phyloP scores from a whole-genome alignment of 2,113 vertebrate genomes.

The Cephalopholis sonnerati region DNA sequence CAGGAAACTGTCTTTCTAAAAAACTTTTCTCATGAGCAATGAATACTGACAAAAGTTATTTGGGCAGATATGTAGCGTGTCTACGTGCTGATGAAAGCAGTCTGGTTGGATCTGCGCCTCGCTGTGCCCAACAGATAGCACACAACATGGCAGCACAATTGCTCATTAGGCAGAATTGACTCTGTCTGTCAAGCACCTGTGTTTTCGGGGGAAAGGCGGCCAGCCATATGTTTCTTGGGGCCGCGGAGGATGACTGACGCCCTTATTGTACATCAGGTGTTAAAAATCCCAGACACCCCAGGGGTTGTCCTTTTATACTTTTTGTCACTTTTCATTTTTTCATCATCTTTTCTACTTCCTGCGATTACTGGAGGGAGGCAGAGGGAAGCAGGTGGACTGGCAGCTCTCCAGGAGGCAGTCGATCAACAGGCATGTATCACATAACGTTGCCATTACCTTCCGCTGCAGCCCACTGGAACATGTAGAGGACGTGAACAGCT shows the following conservation, averaged over 20 bases:
- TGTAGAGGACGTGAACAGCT: conserved; percentile 65
- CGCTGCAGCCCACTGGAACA: conserved; percentile 65
- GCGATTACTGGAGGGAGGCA: not conserved
- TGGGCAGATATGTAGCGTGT: conserved; percentile 2
- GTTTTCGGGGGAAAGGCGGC: conserved; percentile 14
- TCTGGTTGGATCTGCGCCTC: conserved; percentile 9
- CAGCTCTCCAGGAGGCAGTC: conserved; percentile 57
- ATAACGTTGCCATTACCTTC: conserved; percentile 39
- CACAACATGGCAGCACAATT: conserved; percentile 40
- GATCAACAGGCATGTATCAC: conserved; percentile 60
- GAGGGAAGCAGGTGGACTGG: conserved; percentile 28
- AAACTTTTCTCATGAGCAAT: conserved; percentile 1
- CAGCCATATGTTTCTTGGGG: conserved; percentile 51
- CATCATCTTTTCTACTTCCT: conserved; percentile 7
- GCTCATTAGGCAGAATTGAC: conserved; percentile 69
- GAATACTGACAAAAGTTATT: conserved; percentile 19
- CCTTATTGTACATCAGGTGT: conserved; percentile 42
- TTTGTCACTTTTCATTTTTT: not conserved
- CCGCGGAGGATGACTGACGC: conserved; percentile 54
- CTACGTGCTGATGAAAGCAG: conserved; percentile 31
- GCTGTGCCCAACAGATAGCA: conserved; percentile 31
- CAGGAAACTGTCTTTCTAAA: not conserved
- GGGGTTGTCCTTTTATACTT: conserved; percentile 1
- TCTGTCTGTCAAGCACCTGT: conserved; percentile 58
- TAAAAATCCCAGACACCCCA: conserved; percentile 38